A percentile compares a stretch with the other conserved stretches of the same genome.
Evolutionary conservation across 1,140 invertebrate species (phyloP).

Genomic region (Leucophenga varia): DNA sequence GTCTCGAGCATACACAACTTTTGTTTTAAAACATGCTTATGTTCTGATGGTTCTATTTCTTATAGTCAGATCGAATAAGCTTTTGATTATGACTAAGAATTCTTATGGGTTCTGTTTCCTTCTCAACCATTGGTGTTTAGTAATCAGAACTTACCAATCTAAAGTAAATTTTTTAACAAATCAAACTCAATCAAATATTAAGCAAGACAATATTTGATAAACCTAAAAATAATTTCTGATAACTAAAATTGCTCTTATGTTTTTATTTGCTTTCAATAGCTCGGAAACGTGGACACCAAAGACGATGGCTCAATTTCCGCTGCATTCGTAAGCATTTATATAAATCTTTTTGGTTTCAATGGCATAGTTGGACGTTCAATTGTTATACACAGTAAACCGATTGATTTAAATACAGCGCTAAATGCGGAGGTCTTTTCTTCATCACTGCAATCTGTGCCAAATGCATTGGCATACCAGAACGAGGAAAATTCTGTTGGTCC

Average conservation of each 20-base stretch:
- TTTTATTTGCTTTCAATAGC: slow-evolving; percentile 16
- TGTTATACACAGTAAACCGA: slow-evolving; percentile 52
- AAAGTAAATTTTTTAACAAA: too few species aligned
- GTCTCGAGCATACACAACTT: too few species aligned
- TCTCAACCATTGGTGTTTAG: too few species aligned
- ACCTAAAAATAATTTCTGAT: background rate
- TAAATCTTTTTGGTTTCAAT: slow-evolving; percentile 48
- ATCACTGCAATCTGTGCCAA: slow-evolving; percentile 30
- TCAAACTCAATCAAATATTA: too few species aligned
- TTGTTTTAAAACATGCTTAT: too few species aligned
- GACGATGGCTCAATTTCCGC: slow-evolving; percentile 45
- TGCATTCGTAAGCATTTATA: slow-evolving; percentile 39
- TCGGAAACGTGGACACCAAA: slow-evolving; percentile 51
- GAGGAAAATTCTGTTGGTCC: slow-evolving; percentile 49
- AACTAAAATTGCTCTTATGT: too few species aligned
- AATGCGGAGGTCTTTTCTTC: slow-evolving; percentile 52
- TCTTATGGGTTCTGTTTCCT: too few species aligned
- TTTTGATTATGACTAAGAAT: too few species aligned
- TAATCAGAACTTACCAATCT: too few species aligned
- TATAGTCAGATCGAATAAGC: too few species aligned
- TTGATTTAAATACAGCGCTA: slow-evolving; percentile 44
- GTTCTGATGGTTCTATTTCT: too few species aligned
- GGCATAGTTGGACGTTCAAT: slow-evolving; percentile 52
- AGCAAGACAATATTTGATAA: too few species aligned
- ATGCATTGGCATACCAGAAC: slow-evolving; percentile 42